Conservation (phyloP, 2,888 invertebrate genomes). For the Dione vanillae region DNA sequence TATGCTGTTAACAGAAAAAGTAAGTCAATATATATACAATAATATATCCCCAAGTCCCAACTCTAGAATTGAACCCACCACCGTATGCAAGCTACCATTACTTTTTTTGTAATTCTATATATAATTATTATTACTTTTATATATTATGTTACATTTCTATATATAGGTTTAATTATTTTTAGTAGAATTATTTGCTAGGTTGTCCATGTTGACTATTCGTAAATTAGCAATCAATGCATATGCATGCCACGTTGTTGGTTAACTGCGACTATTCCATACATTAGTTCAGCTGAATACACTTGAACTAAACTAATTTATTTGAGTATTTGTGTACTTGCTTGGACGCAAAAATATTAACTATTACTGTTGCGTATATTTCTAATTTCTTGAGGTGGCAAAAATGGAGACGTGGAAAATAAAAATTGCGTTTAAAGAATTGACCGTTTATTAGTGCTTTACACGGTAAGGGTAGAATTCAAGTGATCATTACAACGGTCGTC, state of each 20-base stretch:
- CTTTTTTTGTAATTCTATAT: neutral
- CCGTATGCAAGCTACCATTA: neutral
- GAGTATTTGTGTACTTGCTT: slow-evolving; percentile 13
- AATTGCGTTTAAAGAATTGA: too few species aligned
- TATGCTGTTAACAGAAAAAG: too few species aligned
- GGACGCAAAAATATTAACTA: neutral
- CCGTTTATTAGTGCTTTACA: too few species aligned
- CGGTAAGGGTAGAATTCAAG: too few species aligned
- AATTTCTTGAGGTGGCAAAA: too few species aligned
- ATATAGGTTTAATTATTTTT: slow-evolving; percentile 20
- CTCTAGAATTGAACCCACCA: neutral
- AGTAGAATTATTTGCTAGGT: slow-evolving; percentile 3
- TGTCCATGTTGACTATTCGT: slow-evolving; percentile 23
- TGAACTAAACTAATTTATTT: slow-evolving; percentile 23
- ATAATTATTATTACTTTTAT: too few species aligned
- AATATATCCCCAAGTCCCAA: too few species aligned
- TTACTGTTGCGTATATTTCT: too few species aligned
- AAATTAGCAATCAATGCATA: slow-evolving; percentile 35
- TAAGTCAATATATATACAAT: too few species aligned
- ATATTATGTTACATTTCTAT: too few species aligned
- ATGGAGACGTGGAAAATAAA: too few species aligned
- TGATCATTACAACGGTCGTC: too few species aligned
- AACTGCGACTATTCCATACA: slow-evolving; percentile 31
- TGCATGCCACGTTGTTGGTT: slow-evolving; percentile 29
- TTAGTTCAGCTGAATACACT: slow-evolving; percentile 28